Conservation (phyloP, 2,113 vertebrate genomes). For the Gallinago jamesoni region DNA sequence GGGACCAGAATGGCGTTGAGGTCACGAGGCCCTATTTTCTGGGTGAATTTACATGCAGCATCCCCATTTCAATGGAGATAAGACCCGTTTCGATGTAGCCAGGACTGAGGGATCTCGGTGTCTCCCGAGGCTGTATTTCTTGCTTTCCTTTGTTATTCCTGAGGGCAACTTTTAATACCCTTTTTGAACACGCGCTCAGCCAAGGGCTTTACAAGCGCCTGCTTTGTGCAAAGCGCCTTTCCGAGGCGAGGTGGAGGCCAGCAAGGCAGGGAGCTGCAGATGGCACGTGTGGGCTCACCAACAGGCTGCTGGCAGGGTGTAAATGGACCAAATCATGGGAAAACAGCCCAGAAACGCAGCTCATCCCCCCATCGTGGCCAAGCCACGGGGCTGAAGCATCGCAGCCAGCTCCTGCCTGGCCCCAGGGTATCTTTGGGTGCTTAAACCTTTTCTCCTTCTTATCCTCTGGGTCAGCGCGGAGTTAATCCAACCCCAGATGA, state of each 20-base stretch:
- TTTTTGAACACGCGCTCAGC: accelerated
- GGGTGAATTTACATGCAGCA: neutral
- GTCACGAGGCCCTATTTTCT: accelerated
- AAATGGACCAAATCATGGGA: neutral
- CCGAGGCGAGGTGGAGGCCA: neutral
- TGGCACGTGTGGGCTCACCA: neutral
- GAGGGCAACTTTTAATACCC: neutral
- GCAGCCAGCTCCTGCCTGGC: neutral
- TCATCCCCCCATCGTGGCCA: accelerated
- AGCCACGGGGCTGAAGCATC: neutral
- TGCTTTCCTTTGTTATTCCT: neutral
- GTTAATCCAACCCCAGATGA: neutral
- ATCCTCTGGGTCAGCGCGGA: accelerated
- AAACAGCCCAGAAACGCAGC: neutral
- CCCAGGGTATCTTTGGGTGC: neutral
- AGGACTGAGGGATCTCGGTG: neutral
- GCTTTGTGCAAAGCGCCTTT: neutral
- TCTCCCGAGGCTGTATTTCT: neutral
- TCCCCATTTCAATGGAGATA: neutral
- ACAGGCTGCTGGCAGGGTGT: accelerated
- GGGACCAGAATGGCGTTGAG: neutral
- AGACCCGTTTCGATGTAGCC: accelerated
- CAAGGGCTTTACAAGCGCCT: neutral
- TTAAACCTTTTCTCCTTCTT: neutral
- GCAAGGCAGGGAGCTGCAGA: neutral